Base-by-base conservation (phyloP, 2,888 invertebrate species). In the Brachycybe producta region DNA sequence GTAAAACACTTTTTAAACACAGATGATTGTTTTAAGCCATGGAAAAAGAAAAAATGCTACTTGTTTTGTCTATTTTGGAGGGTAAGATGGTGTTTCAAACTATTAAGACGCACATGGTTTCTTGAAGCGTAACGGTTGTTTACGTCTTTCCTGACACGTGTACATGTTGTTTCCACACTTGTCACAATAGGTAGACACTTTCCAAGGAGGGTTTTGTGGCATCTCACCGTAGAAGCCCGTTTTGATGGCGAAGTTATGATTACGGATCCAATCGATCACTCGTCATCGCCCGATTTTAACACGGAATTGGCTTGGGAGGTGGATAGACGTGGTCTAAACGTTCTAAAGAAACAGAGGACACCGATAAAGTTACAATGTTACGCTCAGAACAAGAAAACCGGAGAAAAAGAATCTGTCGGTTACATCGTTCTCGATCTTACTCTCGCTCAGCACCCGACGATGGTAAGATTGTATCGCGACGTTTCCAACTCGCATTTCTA, bases 301-400 rank as follows among this genome's bases (percentile, higher is more conserved):
- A 68, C 68, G 51, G 70, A 70, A 56, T 58, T 70, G 46, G 70
- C 69, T 3, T 70, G 70, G 70, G 68, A 69, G 53, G 58, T 70
- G 38, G 67, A 68, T 55, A 65, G 64, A 52, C 68, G 67, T 54
- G 61, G 61, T 7, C 58, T 70, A 3, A 66, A 68, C 40, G 66
- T 67, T 46, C 68, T 69, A 55, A 55, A 67, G 15, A 57, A 69
- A 38, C 68, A 70, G 54, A 57, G 69, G 32, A 64, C 67, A 0
- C 67, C 67, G 7, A 65, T 70, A 27, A 69, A 69, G 54, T 61
- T 69, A 15, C 67, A 67, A 54, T 64, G 64, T 55, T 68, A 64
- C 61, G 65, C 67, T n/a, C 57, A 61, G 27, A 64, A 66, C 54
- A 55, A 57, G 8, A 59, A 58, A 43, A 62, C 59, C 11, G 60